These are phyloP conservation scores for Hanleya hanleyi DNA, from an alignment of 2,888 invertebrate genomes.

Conservation along the genomic window DNA sequence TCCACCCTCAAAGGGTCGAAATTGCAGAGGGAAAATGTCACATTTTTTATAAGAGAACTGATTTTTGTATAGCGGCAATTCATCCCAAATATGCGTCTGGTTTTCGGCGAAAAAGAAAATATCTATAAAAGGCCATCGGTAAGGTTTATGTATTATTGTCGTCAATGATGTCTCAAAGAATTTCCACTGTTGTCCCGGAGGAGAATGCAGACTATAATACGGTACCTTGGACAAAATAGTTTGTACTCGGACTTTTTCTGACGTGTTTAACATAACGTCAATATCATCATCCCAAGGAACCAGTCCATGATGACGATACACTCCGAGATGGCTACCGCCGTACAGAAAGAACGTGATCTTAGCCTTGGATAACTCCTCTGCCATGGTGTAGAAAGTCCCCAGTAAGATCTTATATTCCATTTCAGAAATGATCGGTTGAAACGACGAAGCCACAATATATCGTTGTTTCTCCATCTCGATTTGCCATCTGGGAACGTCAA, in stretches of 20 bases:
- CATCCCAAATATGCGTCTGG: slow-evolving; percentile 49
- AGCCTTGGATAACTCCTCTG: slow-evolving; percentile 24
- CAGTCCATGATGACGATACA: slow-evolving; percentile 49
- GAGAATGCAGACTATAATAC: slow-evolving; percentile 31
- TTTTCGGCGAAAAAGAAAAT: slow-evolving; percentile 57
- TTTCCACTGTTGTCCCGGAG: slow-evolving; percentile 45
- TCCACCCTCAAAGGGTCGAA: slow-evolving; percentile 35
- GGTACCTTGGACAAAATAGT: slow-evolving; percentile 28
- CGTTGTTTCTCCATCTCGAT: background rate
- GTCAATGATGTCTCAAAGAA: slow-evolving; percentile 40
- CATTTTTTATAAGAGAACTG: slow-evolving; percentile 25
- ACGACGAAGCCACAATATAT: slow-evolving; percentile 11
- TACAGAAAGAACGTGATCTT: slow-evolving; percentile 45
- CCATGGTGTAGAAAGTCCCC: slow-evolving; percentile 31
- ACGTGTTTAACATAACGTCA: slow-evolving; percentile 45
- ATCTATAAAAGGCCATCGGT: slow-evolving; percentile 59
- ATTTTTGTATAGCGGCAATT: slow-evolving; percentile 15
- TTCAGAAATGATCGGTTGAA: slow-evolving; percentile 25
- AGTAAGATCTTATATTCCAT: slow-evolving; percentile 28
- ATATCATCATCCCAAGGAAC: slow-evolving; percentile 60
- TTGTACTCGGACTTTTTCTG: slow-evolving; percentile 24
- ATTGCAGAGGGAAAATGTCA: slow-evolving; percentile 34
- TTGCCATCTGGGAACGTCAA: slow-evolving; percentile 2
- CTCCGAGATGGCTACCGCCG: slow-evolving; percentile 50
- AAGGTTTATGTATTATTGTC: slow-evolving; percentile 37